Conservation (phyloP, 1,140 invertebrate genomes). For the Ladona fulva region DNA sequence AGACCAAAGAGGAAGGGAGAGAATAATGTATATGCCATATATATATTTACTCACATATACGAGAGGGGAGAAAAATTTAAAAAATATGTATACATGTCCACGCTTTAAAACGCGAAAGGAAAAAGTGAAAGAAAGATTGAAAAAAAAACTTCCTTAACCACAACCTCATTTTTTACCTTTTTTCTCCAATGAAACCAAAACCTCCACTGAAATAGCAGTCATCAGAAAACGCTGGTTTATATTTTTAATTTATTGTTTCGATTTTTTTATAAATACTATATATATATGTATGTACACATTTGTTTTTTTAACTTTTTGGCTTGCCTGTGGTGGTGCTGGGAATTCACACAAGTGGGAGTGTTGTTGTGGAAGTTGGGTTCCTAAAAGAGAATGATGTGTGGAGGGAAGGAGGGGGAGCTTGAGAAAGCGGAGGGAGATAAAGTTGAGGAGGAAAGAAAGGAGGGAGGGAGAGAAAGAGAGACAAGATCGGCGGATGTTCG, state of each 20-base stretch:
- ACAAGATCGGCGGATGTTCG: too few species aligned
- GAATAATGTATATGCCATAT: background rate
- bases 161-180: background rate
- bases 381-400: background rate
- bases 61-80: background rate
- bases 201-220: background rate
- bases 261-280: background rate
- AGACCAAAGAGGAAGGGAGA: background rate
- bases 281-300: background rate
- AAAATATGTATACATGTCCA: background rate
- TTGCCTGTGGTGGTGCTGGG: background rate
- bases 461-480: background rate
- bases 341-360: background rate
- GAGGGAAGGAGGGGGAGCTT: background rate
- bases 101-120: background rate
- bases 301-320: constrained; percentile 7
- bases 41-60: background rate
- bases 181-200: background rate
- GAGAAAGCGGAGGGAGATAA: background rate
- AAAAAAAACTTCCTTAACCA: background rate
- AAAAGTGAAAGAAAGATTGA: background rate
- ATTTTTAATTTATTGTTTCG: background rate
- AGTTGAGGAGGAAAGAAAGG: background rate
- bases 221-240: background rate
- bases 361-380: background rate